Evolutionary conservation across 2,113 vertebrate species (phyloP).

Genomic region (Lamprotornis superbus): DNA sequence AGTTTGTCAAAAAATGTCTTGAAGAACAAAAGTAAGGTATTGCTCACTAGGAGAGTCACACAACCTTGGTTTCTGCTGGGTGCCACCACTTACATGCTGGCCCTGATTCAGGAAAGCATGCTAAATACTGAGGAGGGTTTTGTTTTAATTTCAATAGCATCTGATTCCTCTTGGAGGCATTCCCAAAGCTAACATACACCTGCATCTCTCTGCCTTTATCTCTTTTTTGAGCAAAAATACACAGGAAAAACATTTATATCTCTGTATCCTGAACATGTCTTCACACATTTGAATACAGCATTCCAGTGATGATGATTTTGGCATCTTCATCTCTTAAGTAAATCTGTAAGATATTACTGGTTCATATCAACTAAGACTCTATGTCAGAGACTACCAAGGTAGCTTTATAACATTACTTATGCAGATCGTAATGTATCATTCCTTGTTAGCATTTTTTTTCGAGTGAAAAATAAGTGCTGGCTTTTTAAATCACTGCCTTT

Average conservation of each 20-base stretch:
- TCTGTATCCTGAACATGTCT: not conserved
- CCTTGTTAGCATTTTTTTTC: not conserved
- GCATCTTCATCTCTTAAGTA: not conserved
- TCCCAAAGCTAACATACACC: constrained; percentile 44
- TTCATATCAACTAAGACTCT: not conserved
- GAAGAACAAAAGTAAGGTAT: not conserved
- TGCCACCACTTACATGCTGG: not conserved
- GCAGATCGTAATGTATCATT: constrained; percentile 39
- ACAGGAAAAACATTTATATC: not conserved
- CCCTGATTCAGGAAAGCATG: constrained; percentile 16
- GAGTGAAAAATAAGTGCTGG: constrained; percentile 42
- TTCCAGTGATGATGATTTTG: not conserved
- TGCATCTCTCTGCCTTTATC: constrained; percentile 34
- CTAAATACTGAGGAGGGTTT: constrained; percentile 22
- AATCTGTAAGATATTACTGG: not conserved
- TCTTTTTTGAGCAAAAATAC: not conserved
- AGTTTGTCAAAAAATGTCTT: not conserved
- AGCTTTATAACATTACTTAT: constrained; percentile 52
- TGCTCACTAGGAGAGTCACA: not conserved
- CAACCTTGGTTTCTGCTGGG: not conserved
- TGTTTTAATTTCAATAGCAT: constrained; percentile 47
- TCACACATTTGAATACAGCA: not conserved
- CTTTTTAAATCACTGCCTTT: constrained; percentile 64
- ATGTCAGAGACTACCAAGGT: constrained; percentile 26
- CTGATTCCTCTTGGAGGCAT: constrained; percentile 30